phyloP scores from a whole-genome alignment of 2,888 invertebrate genomes.

The Hybos culiciformis region DNA sequence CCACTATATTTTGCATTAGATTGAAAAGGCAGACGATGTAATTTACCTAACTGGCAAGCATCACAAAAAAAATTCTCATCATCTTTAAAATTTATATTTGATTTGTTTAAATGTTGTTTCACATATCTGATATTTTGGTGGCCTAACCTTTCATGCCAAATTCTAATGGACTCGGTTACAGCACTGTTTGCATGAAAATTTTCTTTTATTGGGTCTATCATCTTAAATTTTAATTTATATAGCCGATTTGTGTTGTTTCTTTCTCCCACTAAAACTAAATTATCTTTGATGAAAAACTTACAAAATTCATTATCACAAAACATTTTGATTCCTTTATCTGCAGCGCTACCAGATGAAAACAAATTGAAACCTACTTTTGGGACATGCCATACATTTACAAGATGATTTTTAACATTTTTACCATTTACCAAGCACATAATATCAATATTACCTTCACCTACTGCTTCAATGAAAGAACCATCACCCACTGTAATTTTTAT shows the following conservation, averaged over 20 bases:
- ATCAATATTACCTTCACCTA: conserved; percentile 6
- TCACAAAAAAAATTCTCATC: not conserved
- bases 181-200: not conserved
- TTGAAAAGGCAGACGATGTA: not conserved
- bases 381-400: conserved; percentile 9
- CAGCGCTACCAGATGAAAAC: conserved; percentile 7
- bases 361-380: conserved; percentile 7
- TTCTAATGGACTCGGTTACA: not conserved
- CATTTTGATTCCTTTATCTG: conserved; percentile 8
- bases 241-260: not conserved
- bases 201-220: not conserved
- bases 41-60: not conserved
- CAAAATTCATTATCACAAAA: conserved; percentile 4
- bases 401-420: conserved; percentile 2
- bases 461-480: not conserved
- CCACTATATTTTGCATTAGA: not conserved
- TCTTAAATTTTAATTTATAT: not conserved
- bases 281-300: not conserved
- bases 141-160: not conserved
- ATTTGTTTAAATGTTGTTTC: not conserved
- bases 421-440: conserved; percentile 6
- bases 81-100: not conserved
- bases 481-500: conserved; percentile 1
- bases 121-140: not conserved
- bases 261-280: conserved; percentile 1